These are phyloP conservation scores for Falco rusticolus DNA, from an alignment of 2,797 vertebrate genomes.

Conservation along the genomic window DNA sequence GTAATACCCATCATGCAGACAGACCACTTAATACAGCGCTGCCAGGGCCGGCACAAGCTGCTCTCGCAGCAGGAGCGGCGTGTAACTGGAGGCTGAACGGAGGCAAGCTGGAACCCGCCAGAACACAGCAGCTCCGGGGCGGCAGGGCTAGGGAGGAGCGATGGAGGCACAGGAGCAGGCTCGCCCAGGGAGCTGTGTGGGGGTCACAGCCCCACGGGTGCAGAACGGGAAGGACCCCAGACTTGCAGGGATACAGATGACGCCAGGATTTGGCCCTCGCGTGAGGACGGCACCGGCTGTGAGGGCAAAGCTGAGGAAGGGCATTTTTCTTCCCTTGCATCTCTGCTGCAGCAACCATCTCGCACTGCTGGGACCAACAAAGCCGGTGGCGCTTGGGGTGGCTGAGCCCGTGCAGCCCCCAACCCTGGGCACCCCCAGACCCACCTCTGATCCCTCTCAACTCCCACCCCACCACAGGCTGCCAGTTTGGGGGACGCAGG, in stretches of 20 bases:
- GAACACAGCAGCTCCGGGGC: fast-evolving
- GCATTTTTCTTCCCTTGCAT: not conserved
- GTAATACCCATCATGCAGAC: slow-evolving; percentile 9
- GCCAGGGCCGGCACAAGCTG: not conserved
- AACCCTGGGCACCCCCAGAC: not conserved
- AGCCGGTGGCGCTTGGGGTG: fast-evolving
- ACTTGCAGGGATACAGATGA: not conserved
- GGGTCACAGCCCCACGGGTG: not conserved
- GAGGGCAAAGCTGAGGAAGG: not conserved
- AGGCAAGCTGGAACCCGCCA: not conserved
- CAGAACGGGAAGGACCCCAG: not conserved
- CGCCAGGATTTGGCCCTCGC: not conserved
- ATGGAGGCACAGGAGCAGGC: not conserved
- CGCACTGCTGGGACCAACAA: fast-evolving
- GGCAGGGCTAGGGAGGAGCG: not conserved
- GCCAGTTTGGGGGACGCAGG: not conserved
- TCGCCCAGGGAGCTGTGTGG: fast-evolving
- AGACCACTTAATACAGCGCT: not conserved
- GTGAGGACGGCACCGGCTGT: fast-evolving
- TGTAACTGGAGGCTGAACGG: not conserved
- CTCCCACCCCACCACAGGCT: not conserved
- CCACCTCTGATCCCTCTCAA: not conserved
- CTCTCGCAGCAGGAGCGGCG: not conserved
- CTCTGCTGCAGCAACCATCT: not conserved
- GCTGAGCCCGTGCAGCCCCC: not conserved